Evolutionary conservation across 2,888 invertebrate genomes (phyloP), one percentile per base, ranked within the genome.

Genomic region (Bellardia bayeri): DNA sequence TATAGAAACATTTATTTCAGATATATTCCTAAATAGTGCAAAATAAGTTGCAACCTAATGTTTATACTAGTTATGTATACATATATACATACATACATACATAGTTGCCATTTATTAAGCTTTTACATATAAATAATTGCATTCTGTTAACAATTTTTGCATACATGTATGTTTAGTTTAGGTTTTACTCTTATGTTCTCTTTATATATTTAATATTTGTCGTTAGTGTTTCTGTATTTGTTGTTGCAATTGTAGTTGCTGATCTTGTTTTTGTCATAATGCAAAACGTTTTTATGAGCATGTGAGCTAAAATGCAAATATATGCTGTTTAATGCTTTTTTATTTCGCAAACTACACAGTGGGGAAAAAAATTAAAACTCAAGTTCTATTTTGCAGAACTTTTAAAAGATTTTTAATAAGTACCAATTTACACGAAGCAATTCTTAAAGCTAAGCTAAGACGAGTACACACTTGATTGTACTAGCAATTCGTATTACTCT

Each of bases 291-390:
- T 79, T 79, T 80, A 68, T 85, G 42, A 68, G 74, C 68, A 71
- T 69, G 33, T 66, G 63, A 84, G 72, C 72, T 82, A 51, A 84
- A 87, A 87, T 87, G 84, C 84, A 87, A 87, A 87, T 87, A 87
- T 74, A 40, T 81, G 51, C 78, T 72, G 66, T 61, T 82, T 49
- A 51, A 23, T 51, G 49, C 37, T 76, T 58, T 82, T 45, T 81
- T 61, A 51, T n/a, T 56, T 49, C 3, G 8, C 11, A 37, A 58
- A 33, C 2, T 58, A 68, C 75, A 82, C 51, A 5, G 49, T 11
- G 13, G 51, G 51, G 33, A 81, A 81, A 64, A 33, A 2, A 4
- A 5, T 9, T 33, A 1, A 11, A 45, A 23, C 23, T 23, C 23
- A 23, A 23, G 23, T 23, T 23, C 23, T 23, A 23, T 23, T 23